Evolutionary conservation across 2,888 invertebrate genomes (phyloP).

Genomic region (Platycheirus rosarum): DNA sequence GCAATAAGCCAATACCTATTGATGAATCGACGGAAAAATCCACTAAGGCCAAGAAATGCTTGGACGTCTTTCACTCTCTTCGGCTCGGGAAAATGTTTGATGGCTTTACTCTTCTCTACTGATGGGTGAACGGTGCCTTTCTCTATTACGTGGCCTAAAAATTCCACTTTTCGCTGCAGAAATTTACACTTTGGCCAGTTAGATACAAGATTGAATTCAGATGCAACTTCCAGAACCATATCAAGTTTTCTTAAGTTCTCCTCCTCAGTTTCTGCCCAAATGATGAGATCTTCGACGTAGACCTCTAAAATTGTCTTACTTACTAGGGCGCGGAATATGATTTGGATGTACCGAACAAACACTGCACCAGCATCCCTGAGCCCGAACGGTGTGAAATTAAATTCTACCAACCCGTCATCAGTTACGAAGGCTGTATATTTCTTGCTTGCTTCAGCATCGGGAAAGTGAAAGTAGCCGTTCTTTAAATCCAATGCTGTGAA

Average conservation of each 20-base stretch:
- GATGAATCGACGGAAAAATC: not conserved
- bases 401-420: slow-evolving; percentile 80
- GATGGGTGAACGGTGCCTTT: slow-evolving; percentile 5
- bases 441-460: slow-evolving; percentile 32
- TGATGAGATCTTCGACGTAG: slow-evolving; percentile 69
- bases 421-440: slow-evolving; percentile 78
- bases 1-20: slow-evolving; percentile 1
- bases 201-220: not conserved
- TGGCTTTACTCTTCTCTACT: slow-evolving; percentile 2
- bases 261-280: slow-evolving; percentile 18
- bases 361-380: slow-evolving; percentile 79
- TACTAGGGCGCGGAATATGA: slow-evolving; percentile 47
- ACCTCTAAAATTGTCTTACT: slow-evolving; percentile 27
- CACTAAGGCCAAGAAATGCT: slow-evolving; percentile 11
- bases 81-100: slow-evolving; percentile 9
- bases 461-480: slow-evolving; percentile 54
- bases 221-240: not conserved
- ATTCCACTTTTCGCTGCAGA: slow-evolving; percentile 5
- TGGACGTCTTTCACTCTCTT: slow-evolving; percentile 12
- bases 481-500: slow-evolving; percentile 29
- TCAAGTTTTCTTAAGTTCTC: not conserved
- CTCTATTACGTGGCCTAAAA: slow-evolving; percentile 13
- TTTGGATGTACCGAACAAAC: slow-evolving; percentile 76
- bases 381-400: slow-evolving; percentile 80
- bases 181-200: slow-evolving; percentile 10